Evolutionary conservation across 2,113 vertebrate species (phyloP).

Genomic region (Agelaius tricolor): DNA sequence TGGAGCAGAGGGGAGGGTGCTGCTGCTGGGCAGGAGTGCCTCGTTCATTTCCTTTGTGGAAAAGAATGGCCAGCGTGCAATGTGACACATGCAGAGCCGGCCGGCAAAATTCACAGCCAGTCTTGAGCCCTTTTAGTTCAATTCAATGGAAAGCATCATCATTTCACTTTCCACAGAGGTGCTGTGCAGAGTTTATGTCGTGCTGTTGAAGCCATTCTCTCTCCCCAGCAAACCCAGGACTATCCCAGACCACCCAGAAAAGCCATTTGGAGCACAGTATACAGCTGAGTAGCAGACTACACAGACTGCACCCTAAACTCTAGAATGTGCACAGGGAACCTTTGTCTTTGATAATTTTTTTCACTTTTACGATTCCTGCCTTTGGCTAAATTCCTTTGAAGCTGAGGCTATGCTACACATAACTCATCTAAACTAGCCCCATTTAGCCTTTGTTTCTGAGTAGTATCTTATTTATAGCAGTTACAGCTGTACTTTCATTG

Average conservation of each 20-base stretch:
- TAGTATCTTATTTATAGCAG: neutral
- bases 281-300: neutral
- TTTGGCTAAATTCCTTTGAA: constrained; percentile 14
- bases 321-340: neutral
- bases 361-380: neutral
- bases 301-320: neutral
- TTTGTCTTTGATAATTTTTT: neutral
- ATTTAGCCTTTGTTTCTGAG: neutral
- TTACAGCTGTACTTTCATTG: neutral
- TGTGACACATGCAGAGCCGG: neutral
- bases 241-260: neutral
- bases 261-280: neutral
- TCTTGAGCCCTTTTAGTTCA: neutral
- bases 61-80: neutral
- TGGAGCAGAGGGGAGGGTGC: fast-evolving
- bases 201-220: neutral
- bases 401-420: neutral
- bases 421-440: neutral
- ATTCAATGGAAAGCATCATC: neutral
- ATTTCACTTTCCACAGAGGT: neutral
- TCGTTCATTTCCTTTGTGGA: neutral
- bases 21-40: neutral
- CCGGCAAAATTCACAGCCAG: neutral
- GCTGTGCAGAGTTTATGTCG: neutral
- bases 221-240: neutral